phyloP scores from a whole-genome alignment of 2,797 vertebrate species.

The Cossypha heuglini region DNA sequence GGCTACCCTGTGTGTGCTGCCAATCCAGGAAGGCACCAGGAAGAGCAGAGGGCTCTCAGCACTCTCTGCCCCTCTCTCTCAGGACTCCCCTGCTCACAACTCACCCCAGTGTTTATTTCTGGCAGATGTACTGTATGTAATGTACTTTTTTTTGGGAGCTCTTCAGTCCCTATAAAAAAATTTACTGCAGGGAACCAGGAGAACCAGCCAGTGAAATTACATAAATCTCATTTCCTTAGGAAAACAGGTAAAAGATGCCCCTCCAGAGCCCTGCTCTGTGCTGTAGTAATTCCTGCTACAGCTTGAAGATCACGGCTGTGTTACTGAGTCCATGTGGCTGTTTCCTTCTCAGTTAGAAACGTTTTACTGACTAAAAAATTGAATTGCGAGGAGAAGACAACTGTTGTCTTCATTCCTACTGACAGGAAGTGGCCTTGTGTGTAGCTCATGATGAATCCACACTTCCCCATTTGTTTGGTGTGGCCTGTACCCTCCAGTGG shows the following conservation, averaged over 20 bases:
- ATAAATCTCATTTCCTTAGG: neutral
- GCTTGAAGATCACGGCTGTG: neutral
- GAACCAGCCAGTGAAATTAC: neutral
- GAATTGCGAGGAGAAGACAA: neutral
- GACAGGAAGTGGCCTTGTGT: accelerated
- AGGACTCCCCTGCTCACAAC: accelerated
- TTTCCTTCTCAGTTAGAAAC: neutral
- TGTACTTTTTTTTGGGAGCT: neutral
- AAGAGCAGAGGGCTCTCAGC: accelerated
- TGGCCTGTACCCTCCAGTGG: too few relatives aligned
- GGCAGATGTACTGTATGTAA: neutral
- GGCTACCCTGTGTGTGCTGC: neutral
- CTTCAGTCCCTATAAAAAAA: neutral
- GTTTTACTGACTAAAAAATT: accelerated
- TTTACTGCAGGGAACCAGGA: neutral
- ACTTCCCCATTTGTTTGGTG: neutral
- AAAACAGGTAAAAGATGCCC: neutral
- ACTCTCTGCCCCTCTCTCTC: neutral
- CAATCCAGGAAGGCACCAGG: neutral
- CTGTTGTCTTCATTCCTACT: neutral
- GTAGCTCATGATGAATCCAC: neutral
- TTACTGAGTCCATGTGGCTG: neutral
- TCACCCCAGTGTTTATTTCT: neutral
- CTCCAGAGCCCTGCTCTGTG: neutral
- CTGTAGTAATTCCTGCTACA: neutral